Evolutionary conservation across 2,888 invertebrate genomes (phyloP).

Genomic region (Glaucopsyche alexis): DNA sequence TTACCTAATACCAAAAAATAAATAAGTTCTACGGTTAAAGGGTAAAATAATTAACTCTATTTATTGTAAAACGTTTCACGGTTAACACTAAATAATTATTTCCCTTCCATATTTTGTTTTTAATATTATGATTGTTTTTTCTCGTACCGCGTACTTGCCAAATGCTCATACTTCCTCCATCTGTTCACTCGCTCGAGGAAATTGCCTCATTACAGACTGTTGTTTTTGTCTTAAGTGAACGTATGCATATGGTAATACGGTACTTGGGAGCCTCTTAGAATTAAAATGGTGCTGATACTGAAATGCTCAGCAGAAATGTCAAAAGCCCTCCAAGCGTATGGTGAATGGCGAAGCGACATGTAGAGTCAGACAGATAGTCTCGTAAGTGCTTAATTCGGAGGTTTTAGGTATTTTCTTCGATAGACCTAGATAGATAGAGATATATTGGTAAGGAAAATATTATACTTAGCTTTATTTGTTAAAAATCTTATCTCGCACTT

Average conservation of each 20-base stretch:
- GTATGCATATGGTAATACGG: slow-evolving; percentile 10
- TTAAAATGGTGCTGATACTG: not conserved
- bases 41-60: too few relatives aligned
- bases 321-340: not conserved
- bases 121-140: slow-evolving; percentile 19
- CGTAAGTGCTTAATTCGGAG: not conserved
- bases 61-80: too few relatives aligned
- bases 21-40: too few relatives aligned
- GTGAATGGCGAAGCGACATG: not conserved
- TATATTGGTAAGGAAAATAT: too few relatives aligned
- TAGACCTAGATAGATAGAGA: too few relatives aligned
- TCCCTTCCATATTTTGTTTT: not conserved
- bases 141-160: slow-evolving; percentile 24
- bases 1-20: too few relatives aligned
- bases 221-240: slow-evolving; percentile 37
- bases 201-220: slow-evolving; percentile 30
- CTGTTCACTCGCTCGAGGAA: slow-evolving; percentile 28
- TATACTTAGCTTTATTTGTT: too few relatives aligned
- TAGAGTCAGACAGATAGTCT: not conserved
- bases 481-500: too few relatives aligned
- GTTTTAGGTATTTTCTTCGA: not conserved
- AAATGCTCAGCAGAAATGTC: not conserved
- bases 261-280: not conserved
- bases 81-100: not conserved
- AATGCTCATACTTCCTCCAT: slow-evolving; percentile 30